Percentiles rank a stretch among this genome's conserved stretches.
Evolutionary conservation across 2,797 vertebrate genomes (phyloP).

Genomic region (Xiphorhynchus erythropygius): DNA sequence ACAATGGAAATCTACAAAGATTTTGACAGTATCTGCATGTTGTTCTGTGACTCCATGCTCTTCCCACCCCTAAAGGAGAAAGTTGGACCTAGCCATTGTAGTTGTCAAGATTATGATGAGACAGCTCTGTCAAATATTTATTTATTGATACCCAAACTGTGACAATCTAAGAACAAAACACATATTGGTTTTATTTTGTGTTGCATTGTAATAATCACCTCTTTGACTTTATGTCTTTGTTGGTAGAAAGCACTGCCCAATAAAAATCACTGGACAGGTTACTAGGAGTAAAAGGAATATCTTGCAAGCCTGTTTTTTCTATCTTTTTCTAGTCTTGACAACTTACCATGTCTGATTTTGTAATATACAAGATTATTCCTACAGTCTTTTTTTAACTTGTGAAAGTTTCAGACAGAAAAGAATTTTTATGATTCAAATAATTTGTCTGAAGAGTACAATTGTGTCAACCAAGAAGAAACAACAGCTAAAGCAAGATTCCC

Average conservation of each 20-base stretch:
- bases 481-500: neutral
- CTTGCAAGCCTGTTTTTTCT: neutral
- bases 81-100: neutral
- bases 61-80: neutral
- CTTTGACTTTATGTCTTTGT: neutral
- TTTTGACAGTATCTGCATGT: neutral
- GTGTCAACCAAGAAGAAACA: neutral
- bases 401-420: neutral
- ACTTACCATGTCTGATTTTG: neutral
- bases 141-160: neutral
- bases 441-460: neutral
- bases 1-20: neutral
- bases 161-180: neutral
- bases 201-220: neutral
- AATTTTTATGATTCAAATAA: neutral
- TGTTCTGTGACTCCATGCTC: neutral
- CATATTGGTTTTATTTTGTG: neutral
- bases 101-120: neutral
- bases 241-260: neutral
- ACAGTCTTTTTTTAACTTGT: neutral
- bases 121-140: neutral
- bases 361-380: neutral
- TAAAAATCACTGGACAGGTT: neutral
- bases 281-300: neutral
- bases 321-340: neutral